These are phyloP conservation scores for Palythoa heliodiscus DNA, from an alignment of 92 coral and sea anemone species.

Conservation along the genomic window DNA sequence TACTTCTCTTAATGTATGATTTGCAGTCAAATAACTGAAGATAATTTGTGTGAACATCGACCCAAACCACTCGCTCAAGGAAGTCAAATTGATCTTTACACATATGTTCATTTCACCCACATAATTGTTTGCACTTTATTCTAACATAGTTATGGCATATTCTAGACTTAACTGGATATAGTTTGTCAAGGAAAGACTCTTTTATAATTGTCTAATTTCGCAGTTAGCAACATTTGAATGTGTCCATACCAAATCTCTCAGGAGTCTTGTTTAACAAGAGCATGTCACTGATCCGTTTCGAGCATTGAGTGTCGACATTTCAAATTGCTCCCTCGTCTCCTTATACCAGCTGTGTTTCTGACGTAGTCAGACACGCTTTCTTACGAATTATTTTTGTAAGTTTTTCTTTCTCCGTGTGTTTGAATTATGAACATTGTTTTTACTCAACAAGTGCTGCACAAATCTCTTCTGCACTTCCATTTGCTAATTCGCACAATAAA, in stretches of 20 bases:
- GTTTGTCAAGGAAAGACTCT: background rate
- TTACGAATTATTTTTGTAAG: background rate
- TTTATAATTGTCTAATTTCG: background rate
- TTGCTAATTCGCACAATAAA: background rate
- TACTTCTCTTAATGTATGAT: background rate
- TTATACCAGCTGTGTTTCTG: slow-evolving; percentile 24
- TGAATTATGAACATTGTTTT: background rate
- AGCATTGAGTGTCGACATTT: slow-evolving; percentile 27
- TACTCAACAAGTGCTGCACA: background rate
- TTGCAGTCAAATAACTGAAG: background rate
- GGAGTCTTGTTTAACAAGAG: slow-evolving; percentile 12
- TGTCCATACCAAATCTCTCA: background rate
- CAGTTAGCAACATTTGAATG: background rate
- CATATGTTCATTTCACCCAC: background rate
- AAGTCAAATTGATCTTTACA: slow-evolving; percentile 20
- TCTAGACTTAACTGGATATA: background rate
- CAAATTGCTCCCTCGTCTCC: slow-evolving; percentile 3
- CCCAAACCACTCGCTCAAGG: slow-evolving; percentile 8
- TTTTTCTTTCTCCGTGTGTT: background rate
- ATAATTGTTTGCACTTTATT: background rate
- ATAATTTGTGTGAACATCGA: background rate
- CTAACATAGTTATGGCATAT: slow-evolving; percentile 1
- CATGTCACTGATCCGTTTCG: slow-evolving; percentile 7
- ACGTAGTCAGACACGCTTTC: background rate
- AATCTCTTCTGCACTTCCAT: background rate